Evolutionary conservation across 2,113 vertebrate species (phyloP).

Genomic region (Arizona elegans): DNA sequence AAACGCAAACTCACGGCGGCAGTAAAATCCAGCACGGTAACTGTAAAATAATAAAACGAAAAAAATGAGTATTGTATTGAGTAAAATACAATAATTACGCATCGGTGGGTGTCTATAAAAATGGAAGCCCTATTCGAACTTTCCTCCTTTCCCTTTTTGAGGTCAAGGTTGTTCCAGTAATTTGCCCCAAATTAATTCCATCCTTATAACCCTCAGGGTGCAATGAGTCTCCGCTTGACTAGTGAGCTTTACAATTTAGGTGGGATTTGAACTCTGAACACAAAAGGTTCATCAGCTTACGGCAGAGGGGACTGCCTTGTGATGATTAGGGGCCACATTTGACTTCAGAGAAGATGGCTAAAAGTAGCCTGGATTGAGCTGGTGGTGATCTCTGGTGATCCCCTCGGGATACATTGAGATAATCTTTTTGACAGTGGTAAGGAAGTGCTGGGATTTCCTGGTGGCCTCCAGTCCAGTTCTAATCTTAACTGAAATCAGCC

Average conservation of each 20-base stretch:
- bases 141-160: not conserved
- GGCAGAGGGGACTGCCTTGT: not conserved
- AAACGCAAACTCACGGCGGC: not conserved
- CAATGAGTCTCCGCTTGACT: not conserved
- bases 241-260: not conserved
- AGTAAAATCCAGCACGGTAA: not conserved
- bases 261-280: not conserved
- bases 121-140: not conserved
- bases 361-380: not conserved
- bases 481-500: not conserved
- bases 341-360: not conserved
- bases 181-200: not conserved
- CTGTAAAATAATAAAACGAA: not conserved
- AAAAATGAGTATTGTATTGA: not conserved
- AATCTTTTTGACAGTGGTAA: not conserved
- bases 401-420: not conserved
- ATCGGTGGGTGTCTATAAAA: not conserved
- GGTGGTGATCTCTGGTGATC: not conserved
- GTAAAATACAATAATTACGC: not conserved
- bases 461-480: not conserved
- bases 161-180: not conserved
- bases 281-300: not conserved
- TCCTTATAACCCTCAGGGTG: not conserved
- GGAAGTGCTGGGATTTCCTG: not conserved
- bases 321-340: not conserved